A percentile compares a stretch with the other conserved stretches of the same genome.
These are phyloP conservation scores for Ennomos fuscantarius DNA, from an alignment of 2,888 invertebrate species.

Conservation along the genomic window DNA sequence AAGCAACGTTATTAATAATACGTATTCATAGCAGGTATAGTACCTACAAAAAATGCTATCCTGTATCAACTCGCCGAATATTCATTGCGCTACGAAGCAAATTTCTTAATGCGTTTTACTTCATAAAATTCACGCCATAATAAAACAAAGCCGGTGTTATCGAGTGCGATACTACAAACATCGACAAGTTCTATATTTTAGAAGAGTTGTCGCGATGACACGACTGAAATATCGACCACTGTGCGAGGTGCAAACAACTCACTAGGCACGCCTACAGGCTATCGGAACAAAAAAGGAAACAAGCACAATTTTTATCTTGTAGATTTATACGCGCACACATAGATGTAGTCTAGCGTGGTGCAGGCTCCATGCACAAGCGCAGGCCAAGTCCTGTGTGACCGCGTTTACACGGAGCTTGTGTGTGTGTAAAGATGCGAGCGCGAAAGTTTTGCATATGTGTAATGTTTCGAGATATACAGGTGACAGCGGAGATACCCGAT, in stretches of 20 bases:
- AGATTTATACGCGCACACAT: slow-evolving; percentile 75
- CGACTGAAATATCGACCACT: slow-evolving; percentile 80
- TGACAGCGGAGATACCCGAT: slow-evolving; percentile 81
- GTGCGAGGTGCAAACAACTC: slow-evolving; percentile 81
- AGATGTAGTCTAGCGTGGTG: slow-evolving; percentile 47
- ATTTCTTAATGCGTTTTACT: slow-evolving; percentile 2
- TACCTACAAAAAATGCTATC: too few relatives aligned
- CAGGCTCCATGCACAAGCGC: slow-evolving; percentile 29
- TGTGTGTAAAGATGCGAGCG: slow-evolving; percentile 69
- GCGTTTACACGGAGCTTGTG: slow-evolving; percentile 56
- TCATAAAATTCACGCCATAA: slow-evolving; percentile 35
- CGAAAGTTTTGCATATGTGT: slow-evolving; percentile 85
- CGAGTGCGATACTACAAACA: slow-evolving; percentile 37
- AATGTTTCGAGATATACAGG: slow-evolving; percentile 85
- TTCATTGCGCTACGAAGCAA: slow-evolving; percentile 1
- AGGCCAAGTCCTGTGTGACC: slow-evolving; percentile 29
- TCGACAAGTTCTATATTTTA: slow-evolving; percentile 57
- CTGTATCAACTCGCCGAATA: not conserved
- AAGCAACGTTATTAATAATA: too few relatives aligned
- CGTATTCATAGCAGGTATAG: too few relatives aligned
- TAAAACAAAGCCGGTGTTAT: slow-evolving; percentile 32
- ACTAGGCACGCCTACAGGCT: slow-evolving; percentile 81
- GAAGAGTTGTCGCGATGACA: slow-evolving; percentile 67
- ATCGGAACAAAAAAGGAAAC: slow-evolving; percentile 71
- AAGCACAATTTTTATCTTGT: slow-evolving; percentile 82